These are phyloP conservation scores for Chromobotia macracanthus DNA, from an alignment of 2,797 vertebrate genomes.

Conservation along the genomic window DNA sequence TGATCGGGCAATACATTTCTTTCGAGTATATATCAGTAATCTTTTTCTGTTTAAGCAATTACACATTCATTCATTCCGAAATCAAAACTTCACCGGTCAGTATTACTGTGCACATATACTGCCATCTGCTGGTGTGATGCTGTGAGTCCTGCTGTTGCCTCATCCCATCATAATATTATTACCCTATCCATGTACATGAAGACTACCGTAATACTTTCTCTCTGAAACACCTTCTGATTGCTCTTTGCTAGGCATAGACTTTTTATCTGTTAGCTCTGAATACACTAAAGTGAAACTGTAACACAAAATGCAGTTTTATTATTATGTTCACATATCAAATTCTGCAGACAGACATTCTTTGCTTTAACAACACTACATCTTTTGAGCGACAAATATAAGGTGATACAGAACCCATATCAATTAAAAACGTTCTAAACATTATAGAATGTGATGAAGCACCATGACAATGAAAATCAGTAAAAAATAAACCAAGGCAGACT, in stretches of 20 bases:
- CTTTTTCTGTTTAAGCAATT: not conserved
- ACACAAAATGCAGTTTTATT: not conserved
- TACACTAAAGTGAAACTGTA: not conserved
- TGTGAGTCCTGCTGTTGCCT: too few species aligned
- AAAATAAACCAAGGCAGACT: constrained; percentile 14
- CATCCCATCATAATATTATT: not conserved
- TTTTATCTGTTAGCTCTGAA: not conserved
- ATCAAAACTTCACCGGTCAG: not conserved
- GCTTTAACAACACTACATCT: not conserved
- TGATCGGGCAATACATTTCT: not conserved
- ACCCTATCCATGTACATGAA: not conserved
- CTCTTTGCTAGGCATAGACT: too few species aligned
- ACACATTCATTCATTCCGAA: not conserved
- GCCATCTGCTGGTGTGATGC: not conserved
- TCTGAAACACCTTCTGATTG: not conserved
- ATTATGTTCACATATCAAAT: not conserved
- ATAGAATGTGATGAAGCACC: not conserved
- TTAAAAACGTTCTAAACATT: too few species aligned
- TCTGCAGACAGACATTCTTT: not conserved
- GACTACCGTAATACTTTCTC: not conserved
- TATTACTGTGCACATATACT: not conserved
- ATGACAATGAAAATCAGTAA: not conserved
- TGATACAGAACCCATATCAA: not conserved
- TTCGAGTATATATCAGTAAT: not conserved
- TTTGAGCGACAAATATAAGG: not conserved